Conservation (phyloP, 1,140 invertebrate genomes). For the Sycophaga agraensis region DNA sequence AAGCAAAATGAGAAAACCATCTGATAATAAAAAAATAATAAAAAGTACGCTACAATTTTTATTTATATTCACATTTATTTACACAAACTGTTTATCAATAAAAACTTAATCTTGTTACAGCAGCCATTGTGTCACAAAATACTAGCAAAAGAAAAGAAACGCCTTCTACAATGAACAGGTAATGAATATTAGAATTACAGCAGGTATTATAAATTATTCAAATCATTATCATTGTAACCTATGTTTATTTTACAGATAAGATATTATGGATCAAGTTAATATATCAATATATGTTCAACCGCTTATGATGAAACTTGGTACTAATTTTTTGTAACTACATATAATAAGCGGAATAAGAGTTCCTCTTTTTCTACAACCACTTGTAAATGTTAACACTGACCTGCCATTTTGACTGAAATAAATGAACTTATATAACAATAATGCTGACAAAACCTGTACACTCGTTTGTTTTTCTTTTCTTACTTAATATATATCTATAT, state of each 20-base stretch:
- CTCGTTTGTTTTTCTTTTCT: conserved; percentile 12
- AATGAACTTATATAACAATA: conserved; percentile 16
- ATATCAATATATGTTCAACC: neutral
- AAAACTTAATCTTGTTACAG: conserved; percentile 22
- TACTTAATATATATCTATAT: too few species aligned
- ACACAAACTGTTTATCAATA: conserved; percentile 9
- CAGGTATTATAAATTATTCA: neutral
- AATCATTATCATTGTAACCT: neutral
- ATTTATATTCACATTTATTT: conserved; percentile 18
- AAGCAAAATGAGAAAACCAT: conserved; percentile 37
- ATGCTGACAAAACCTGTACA: conserved; percentile 9
- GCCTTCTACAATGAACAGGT: conserved; percentile 18
- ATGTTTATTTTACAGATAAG: neutral
- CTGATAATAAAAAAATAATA: conserved; percentile 33
- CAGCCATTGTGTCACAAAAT: conserved; percentile 26
- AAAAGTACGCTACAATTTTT: conserved; percentile 37
- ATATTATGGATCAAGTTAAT: neutral
- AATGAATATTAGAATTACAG: neutral
- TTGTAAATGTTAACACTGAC: conserved; percentile 27
- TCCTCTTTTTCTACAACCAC: conserved; percentile 25
- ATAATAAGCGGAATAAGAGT: conserved; percentile 30
- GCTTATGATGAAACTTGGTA: conserved; percentile 21
- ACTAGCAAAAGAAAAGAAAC: conserved; percentile 26
- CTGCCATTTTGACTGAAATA: conserved; percentile 30
- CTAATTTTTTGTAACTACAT: conserved; percentile 27